Evolutionary conservation across 2,113 vertebrate species (phyloP).

Genomic region (Callochromis pleurospilus): DNA sequence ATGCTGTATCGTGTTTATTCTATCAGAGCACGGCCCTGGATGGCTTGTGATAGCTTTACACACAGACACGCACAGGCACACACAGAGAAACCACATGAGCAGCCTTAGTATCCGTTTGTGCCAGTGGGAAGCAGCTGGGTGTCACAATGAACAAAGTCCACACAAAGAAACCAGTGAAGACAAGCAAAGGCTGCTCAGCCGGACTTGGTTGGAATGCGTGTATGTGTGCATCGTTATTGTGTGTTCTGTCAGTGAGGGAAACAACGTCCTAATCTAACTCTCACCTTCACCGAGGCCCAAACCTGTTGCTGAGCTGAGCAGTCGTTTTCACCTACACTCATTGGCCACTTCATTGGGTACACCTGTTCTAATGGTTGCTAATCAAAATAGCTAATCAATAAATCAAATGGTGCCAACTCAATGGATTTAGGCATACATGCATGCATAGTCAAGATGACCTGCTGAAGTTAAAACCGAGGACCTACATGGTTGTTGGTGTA

Average conservation of each 20-base stretch:
- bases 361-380: fast-evolving
- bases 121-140: constrained; percentile 23
- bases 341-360: neutral
- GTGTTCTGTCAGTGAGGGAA: neutral
- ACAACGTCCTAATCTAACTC: neutral
- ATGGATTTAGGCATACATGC: fast-evolving
- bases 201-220: neutral
- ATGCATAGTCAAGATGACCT: neutral
- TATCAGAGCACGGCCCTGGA: neutral
- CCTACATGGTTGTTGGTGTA: neutral
- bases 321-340: neutral
- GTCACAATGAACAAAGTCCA: constrained; percentile 32
- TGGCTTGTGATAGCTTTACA: neutral
- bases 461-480: neutral
- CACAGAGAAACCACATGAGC: neutral
- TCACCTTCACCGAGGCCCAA: neutral
- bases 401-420: neutral
- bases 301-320: neutral
- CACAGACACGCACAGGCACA: neutral
- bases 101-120: neutral
- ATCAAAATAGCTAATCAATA: neutral
- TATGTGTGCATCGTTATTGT: neutral
- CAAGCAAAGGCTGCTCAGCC: constrained; percentile 5
- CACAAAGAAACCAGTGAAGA: constrained; percentile 14
- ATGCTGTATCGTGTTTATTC: constrained; percentile 12